Conservation (phyloP, 1,140 invertebrate genomes). For the Bombus confusus region DNA sequence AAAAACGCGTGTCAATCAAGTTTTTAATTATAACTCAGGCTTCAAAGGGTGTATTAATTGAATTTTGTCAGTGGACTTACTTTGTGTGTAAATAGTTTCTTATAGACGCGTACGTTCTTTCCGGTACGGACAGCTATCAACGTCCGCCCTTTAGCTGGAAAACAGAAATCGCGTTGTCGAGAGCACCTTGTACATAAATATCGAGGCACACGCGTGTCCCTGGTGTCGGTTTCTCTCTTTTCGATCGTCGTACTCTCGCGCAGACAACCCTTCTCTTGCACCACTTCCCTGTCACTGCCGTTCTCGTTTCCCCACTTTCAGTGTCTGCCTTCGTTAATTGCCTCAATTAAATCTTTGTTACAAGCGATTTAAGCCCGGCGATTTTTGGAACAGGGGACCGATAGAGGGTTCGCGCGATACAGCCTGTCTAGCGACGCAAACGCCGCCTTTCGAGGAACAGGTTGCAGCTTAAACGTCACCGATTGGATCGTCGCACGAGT, state of each 20-base stretch:
- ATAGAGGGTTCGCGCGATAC: neutral
- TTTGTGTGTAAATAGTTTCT: neutral
- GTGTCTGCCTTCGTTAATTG: slow-evolving; percentile 69
- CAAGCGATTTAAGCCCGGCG: slow-evolving; percentile 70
- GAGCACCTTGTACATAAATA: slow-evolving; percentile 39
- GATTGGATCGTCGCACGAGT: neutral
- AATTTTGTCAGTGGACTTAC: slow-evolving; percentile 11
- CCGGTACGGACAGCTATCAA: neutral
- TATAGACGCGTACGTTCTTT: neutral
- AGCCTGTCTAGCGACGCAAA: neutral
- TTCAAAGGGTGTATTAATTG: slow-evolving; percentile 8
- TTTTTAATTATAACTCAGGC: slow-evolving; percentile 19
- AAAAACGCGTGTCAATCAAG: slow-evolving; percentile 17
- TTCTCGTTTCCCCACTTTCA: slow-evolving; percentile 7
- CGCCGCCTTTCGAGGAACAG: neutral
- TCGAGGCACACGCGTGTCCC: slow-evolving; percentile 22
- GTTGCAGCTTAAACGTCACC: neutral
- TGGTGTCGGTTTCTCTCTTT: slow-evolving; percentile 37
- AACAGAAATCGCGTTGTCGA: neutral
- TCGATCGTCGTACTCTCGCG: slow-evolving; percentile 27
- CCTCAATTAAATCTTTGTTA: slow-evolving; percentile 74
- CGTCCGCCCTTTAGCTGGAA: neutral
- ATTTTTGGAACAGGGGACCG: slow-evolving; percentile 22
- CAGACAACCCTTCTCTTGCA: slow-evolving; percentile 46
- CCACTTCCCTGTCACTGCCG: slow-evolving; percentile 51